These are phyloP conservation scores for Papilio demoleus DNA, from an alignment of 2,888 invertebrate genomes.

Conservation along the genomic window DNA sequence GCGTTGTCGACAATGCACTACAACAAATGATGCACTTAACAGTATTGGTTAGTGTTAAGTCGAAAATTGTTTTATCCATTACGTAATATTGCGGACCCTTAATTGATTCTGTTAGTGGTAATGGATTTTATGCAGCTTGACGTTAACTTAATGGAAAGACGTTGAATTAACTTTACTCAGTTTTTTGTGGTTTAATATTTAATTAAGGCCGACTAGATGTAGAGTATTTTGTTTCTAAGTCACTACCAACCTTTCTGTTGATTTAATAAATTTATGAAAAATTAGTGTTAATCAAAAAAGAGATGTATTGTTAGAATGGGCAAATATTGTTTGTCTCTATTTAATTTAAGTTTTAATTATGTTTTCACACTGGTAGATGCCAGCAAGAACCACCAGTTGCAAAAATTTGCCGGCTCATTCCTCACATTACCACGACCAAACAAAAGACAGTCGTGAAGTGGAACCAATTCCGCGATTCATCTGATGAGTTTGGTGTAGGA, in stretches of 20 bases:
- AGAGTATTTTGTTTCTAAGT: neutral
- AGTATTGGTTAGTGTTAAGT: slow-evolving; percentile 63
- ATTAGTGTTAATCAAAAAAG: too few relatives aligned
- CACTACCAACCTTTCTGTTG: neutral
- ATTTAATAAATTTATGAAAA: neutral
- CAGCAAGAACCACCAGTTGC: too few relatives aligned
- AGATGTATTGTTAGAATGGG: too few relatives aligned
- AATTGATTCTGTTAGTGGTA: slow-evolving; percentile 47
- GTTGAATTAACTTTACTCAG: slow-evolving; percentile 19
- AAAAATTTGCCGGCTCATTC: too few relatives aligned
- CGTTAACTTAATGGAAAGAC: slow-evolving; percentile 29
- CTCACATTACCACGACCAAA: too few relatives aligned
- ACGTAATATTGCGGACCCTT: slow-evolving; percentile 42
- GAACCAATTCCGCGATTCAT: too few relatives aligned
- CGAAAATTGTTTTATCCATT: slow-evolving; percentile 59
- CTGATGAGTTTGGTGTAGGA: too few relatives aligned
- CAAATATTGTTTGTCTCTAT: too few relatives aligned
- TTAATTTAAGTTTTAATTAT: too few relatives aligned
- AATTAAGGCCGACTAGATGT: slow-evolving; percentile 24
- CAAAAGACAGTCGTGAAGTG: too few relatives aligned
- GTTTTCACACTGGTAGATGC: too few relatives aligned
- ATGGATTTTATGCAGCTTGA: slow-evolving; percentile 44
- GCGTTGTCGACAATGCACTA: slow-evolving; percentile 38
- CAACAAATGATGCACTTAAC: slow-evolving; percentile 69
- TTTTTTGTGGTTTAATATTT: slow-evolving; percentile 33